Conservation (phyloP, 2,797 vertebrate genomes). For the Siniperca undulata region DNA sequence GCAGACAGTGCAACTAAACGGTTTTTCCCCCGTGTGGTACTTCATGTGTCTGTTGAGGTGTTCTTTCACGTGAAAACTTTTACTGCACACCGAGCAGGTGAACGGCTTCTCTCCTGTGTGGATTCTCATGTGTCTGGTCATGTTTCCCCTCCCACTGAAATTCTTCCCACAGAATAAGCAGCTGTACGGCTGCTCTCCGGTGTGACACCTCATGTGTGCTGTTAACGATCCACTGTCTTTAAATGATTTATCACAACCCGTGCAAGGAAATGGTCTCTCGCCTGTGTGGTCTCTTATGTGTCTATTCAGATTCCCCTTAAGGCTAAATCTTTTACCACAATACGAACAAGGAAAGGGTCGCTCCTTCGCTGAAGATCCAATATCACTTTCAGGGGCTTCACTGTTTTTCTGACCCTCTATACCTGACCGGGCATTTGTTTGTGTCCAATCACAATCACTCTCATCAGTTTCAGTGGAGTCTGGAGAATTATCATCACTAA, state of each 20-base stretch:
- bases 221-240: conserved; percentile 59
- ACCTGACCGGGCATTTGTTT: neutral
- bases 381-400: neutral
- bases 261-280: conserved; percentile 59
- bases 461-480: conserved; percentile 22
- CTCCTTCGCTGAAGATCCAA: conserved; percentile 1
- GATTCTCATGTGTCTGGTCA: conserved; percentile 66
- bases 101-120: conserved; percentile 55
- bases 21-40: conserved; percentile 58
- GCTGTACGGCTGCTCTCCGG: conserved; percentile 64
- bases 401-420: neutral
- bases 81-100: conserved; percentile 47
- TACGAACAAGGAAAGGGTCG: conserved; percentile 56
- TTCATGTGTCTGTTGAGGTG: conserved; percentile 54
- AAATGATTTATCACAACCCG: conserved; percentile 56
- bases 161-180: conserved; percentile 59
- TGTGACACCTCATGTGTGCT: conserved; percentile 66
- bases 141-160: conserved; percentile 55
- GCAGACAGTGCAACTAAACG: conserved; percentile 38
- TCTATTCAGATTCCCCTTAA: conserved; percentile 64
- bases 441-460: conserved; percentile 43
- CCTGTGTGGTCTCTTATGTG: conserved; percentile 69
- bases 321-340: conserved; percentile 59
- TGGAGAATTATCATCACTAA: conserved; percentile 20
- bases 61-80: conserved; percentile 40